Percentiles rank a stretch among this genome's conserved stretches.
Evolutionary conservation across 1,140 invertebrate genomes (phyloP).

Genomic region (Drosophila sp.): DNA sequence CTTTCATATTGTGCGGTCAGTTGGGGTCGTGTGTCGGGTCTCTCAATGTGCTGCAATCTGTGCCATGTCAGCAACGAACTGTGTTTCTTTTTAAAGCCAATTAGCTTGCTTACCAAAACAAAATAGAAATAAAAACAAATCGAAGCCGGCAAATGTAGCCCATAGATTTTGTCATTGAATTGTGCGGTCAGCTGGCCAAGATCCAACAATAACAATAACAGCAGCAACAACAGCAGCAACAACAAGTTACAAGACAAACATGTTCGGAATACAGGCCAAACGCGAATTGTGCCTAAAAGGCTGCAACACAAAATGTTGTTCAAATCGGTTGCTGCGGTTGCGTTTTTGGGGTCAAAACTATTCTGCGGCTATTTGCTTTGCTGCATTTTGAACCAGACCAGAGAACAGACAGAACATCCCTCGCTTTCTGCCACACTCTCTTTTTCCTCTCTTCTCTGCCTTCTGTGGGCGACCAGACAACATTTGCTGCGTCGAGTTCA

Average conservation of each 20-base stretch:
- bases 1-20: constrained; percentile 38
- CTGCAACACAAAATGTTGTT: constrained; percentile 43
- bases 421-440: background rate
- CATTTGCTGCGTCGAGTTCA: constrained; percentile 73
- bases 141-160: constrained; percentile 51
- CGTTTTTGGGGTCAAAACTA: constrained; percentile 63
- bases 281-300: constrained; percentile 48
- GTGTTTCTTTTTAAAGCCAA: constrained; percentile 77
- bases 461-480: constrained; percentile 27
- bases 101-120: constrained; percentile 63
- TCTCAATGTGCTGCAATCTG: constrained; percentile 43
- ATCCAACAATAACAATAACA: constrained; percentile 20
- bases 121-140: constrained; percentile 16
- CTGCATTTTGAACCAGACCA: constrained; percentile 62
- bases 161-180: constrained; percentile 76
- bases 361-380: constrained; percentile 81
- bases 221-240: constrained; percentile 9
- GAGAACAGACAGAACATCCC: constrained; percentile 12
- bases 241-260: constrained; percentile 58
- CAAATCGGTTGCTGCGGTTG: constrained; percentile 45
- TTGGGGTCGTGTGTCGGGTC: background rate
- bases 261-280: constrained; percentile 34
- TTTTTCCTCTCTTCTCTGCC: background rate
- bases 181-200: constrained; percentile 65
- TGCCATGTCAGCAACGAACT: constrained; percentile 53